Evolutionary conservation across 2,113 vertebrate species (phyloP).

Genomic region (Heterotilapia buettikoferi): DNA sequence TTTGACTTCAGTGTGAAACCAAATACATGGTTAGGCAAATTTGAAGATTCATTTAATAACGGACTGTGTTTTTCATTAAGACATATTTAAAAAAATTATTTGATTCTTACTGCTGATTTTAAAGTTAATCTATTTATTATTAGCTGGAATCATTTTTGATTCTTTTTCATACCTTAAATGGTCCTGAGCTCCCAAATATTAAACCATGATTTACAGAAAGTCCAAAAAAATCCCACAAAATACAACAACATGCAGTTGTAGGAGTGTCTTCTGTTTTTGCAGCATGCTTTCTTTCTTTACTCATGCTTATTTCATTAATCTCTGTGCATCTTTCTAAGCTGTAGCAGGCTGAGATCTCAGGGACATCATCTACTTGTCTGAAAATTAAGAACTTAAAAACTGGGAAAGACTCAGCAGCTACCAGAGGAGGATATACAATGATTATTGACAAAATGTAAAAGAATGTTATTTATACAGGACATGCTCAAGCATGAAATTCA

Average conservation of each 20-base stretch:
- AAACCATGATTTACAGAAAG: neutral
- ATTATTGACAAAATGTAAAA: neutral
- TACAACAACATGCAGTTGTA: neutral
- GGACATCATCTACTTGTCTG: neutral
- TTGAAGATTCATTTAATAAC: neutral
- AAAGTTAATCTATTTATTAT: neutral
- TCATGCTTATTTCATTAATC: neutral
- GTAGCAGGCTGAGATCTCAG: neutral
- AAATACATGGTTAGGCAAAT: neutral
- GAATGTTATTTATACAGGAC: neutral
- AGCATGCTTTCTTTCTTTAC: neutral
- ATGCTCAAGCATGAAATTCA: neutral
- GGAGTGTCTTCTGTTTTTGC: neutral
- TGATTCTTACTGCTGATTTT: neutral
- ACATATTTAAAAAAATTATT: neutral
- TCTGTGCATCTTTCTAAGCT: neutral
- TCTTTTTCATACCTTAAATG: neutral
- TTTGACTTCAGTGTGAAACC: neutral
- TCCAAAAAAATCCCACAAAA: neutral
- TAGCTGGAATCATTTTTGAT: neutral
- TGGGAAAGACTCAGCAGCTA: neutral
- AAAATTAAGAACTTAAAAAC: neutral
- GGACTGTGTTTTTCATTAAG: neutral
- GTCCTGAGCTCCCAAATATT: neutral
- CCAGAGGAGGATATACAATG: neutral